A percentile compares a stretch with the other conserved stretches of the same genome.
Conservation (phyloP, 2,113 vertebrate species). For the Mesocricetus auratus region DNA sequence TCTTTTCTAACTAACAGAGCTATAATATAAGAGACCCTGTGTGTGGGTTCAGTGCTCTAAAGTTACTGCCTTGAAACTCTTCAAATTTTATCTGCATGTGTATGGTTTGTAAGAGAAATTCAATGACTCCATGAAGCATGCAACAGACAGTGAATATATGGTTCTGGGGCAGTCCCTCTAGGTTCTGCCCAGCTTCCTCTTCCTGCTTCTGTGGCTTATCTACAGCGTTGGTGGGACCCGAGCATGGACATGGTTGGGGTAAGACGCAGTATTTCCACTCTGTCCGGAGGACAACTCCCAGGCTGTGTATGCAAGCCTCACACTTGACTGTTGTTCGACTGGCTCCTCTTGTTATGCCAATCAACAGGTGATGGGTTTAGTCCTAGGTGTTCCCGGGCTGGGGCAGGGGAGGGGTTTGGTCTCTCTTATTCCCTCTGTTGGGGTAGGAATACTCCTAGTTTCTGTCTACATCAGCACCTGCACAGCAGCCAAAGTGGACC, state of each 20-base stretch:
- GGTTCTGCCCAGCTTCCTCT: not conserved
- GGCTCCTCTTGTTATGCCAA: fast-evolving
- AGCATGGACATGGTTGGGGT: not conserved
- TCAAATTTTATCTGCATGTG: not conserved
- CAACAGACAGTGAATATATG: not conserved
- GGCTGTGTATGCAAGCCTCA: not conserved
- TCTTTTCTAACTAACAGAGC: not conserved
- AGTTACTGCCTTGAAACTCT: not conserved
- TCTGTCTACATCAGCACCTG: not conserved
- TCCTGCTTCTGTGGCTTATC: not conserved
- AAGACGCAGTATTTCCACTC: too few species aligned
- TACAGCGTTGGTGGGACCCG: not conserved
- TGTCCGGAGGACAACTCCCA: too few species aligned
- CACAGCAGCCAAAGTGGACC: not conserved
- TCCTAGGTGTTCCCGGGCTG: fast-evolving
- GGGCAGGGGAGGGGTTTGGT: not conserved
- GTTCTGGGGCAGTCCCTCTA: fast-evolving
- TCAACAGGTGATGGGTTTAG: not conserved
- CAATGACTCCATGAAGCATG: not conserved
- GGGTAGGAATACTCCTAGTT: not conserved
- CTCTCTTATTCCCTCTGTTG: not conserved
- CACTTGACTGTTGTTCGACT: fast-evolving
- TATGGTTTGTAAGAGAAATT: not conserved
- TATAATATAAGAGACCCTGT: not conserved
- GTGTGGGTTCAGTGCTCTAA: not conserved